Percentiles rank a stretch among this genome's conserved stretches.
Evolutionary conservation across 2,797 vertebrate species (phyloP).

Genomic region (Scyliorhinus canicula): DNA sequence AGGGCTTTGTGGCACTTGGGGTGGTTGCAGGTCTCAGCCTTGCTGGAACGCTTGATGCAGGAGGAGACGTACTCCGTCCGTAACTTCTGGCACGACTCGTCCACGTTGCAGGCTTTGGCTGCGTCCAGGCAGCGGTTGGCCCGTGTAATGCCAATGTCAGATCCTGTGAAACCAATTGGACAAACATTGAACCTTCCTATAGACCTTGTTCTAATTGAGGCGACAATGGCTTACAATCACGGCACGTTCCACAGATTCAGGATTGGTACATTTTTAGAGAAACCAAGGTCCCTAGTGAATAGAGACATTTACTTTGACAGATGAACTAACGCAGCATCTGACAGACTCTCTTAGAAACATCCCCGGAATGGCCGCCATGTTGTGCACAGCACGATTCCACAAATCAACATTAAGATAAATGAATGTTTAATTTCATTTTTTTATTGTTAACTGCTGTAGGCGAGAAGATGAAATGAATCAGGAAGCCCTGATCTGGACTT

Average conservation of each 20-base stretch:
- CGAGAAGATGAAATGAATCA: neutral
- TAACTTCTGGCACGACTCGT: constrained; percentile 79
- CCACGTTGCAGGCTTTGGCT: constrained; percentile 86
- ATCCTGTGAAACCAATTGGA: constrained; percentile 59
- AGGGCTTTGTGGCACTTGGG: constrained; percentile 84
- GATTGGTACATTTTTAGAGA: neutral
- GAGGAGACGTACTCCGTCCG: constrained; percentile 80
- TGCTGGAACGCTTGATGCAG: constrained; percentile 74
- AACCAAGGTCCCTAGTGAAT: neutral
- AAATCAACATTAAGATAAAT: neutral
- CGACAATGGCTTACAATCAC: neutral
- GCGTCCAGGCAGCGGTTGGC: constrained; percentile 88
- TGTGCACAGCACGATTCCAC: neutral
- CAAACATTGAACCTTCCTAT: constrained; percentile 35
- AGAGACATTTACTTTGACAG: neutral
- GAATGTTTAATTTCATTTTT: neutral
- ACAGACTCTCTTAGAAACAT: neutral
- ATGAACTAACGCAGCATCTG: neutral
- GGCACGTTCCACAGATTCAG: neutral
- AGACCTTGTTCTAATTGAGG: constrained; percentile 20
- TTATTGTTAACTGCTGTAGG: neutral
- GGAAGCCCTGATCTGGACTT: neutral
- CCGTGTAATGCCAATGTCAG: constrained; percentile 68
- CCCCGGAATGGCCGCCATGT: neutral
- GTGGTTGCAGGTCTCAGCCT: constrained; percentile 69